Conservation (phyloP, 2,888 invertebrate genomes). For the Mayetiola destructor region DNA sequence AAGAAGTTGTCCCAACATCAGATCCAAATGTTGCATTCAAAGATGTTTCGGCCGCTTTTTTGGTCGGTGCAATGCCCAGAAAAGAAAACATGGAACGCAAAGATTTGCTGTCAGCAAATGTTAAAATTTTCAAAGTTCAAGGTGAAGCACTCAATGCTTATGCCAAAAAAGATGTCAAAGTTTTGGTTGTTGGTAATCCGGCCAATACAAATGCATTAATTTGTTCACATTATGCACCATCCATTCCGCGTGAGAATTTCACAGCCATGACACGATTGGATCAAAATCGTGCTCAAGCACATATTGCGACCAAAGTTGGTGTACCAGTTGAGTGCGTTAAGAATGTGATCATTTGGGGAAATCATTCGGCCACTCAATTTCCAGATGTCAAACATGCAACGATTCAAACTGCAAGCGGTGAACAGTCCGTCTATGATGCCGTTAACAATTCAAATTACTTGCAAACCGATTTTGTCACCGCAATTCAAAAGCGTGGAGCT, state of each 20-base stretch:
- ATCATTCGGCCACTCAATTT: conserved; percentile 97
- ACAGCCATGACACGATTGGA: conserved; percentile 96
- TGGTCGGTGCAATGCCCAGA: conserved; percentile 97
- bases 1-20: conserved; percentile 71
- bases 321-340: conserved; percentile 59
- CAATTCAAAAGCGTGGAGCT: conserved; percentile 93
- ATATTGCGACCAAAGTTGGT: conserved; percentile 58
- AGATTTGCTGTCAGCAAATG: conserved; percentile 92
- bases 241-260: conserved; percentile 91
- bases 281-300: conserved; percentile 91
- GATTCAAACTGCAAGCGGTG: conserved; percentile 41
- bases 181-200: conserved; percentile 94
- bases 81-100: conserved; percentile 98
- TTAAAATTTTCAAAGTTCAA: conserved; percentile 95
- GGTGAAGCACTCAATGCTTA: conserved; percentile 83
- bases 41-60: conserved; percentile 87
- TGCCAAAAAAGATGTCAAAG: conserved; percentile 86
- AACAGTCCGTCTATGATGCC: conserved; percentile 49
- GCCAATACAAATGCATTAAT: conserved; percentile 98
- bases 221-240: conserved; percentile 87
- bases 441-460: conserved; percentile 73
- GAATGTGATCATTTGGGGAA: conserved; percentile 97
- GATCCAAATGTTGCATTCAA: conserved; percentile 87
- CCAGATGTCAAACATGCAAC: conserved; percentile 76
- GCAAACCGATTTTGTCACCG: conserved; percentile 62